Percentiles rank a stretch among this genome's conserved stretches.
Conservation (phyloP, 2,888 invertebrate species). For the Sphaerophoria taeniata region DNA sequence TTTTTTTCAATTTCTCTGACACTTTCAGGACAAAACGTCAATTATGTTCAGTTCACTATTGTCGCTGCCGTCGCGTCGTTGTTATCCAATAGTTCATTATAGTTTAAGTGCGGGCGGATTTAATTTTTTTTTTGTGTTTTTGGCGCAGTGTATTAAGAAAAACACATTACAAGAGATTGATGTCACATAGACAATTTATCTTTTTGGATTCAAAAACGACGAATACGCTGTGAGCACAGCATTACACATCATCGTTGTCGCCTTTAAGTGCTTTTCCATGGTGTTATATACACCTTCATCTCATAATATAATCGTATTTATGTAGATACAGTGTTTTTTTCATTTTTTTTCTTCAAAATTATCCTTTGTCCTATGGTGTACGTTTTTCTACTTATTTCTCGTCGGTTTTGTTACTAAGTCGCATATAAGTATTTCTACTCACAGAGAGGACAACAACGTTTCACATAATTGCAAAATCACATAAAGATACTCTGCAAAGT, state of each 20-base stretch:
- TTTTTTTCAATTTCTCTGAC: slow-evolving; percentile 36
- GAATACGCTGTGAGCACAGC: slow-evolving; percentile 28
- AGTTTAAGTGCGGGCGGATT: slow-evolving; percentile 56
- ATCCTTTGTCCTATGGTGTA: slow-evolving; percentile 64
- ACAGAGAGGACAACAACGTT: slow-evolving; percentile 54
- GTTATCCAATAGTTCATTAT: slow-evolving; percentile 44
- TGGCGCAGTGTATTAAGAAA: slow-evolving; percentile 23
- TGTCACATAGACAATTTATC: slow-evolving; percentile 57
- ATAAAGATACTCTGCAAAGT: slow-evolving; percentile 35
- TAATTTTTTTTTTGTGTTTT: slow-evolving; percentile 17
- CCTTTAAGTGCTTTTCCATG: slow-evolving; percentile 47
- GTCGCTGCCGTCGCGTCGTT: slow-evolving; percentile 60
- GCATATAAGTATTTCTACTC: slow-evolving; percentile 50
- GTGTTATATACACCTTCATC: slow-evolving; percentile 32
- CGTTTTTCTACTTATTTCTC: slow-evolving; percentile 57
- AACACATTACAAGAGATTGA: slow-evolving; percentile 45
- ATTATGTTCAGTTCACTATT: slow-evolving; percentile 67
- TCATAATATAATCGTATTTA: slow-evolving; percentile 24
- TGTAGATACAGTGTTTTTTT: slow-evolving; percentile 29
- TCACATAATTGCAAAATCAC: slow-evolving; percentile 52
- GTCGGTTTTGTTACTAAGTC: slow-evolving; percentile 67
- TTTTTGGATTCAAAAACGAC: slow-evolving; percentile 49
- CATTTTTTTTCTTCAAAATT: slow-evolving; percentile 26
- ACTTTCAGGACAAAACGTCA: slow-evolving; percentile 71
- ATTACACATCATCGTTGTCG: slow-evolving; percentile 53